These are phyloP conservation scores for Solenopsis invicta DNA, from an alignment of 1,140 invertebrate genomes.

Conservation along the genomic window DNA sequence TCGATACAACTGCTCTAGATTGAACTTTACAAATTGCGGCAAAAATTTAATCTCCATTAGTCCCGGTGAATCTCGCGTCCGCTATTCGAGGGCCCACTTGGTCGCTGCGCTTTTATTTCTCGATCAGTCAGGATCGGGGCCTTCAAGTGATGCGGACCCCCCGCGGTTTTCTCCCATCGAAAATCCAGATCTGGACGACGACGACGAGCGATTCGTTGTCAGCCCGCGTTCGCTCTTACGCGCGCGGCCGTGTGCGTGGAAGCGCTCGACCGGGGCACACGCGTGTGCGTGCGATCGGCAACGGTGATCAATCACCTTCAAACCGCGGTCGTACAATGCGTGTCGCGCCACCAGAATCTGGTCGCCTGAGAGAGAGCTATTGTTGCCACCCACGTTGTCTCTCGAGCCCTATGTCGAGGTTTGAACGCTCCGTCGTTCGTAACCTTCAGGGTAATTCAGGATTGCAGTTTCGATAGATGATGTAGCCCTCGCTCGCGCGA, in stretches of 20 bases:
- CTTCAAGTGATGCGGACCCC: conserved; percentile 59
- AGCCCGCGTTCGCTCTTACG: conserved; percentile 57
- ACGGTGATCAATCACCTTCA: conserved; percentile 79
- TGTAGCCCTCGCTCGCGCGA: conserved; percentile 21
- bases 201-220: conserved; percentile 72
- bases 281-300: conserved; percentile 73
- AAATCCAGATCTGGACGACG: conserved; percentile 73
- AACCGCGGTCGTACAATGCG: conserved; percentile 76
- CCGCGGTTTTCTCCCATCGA: conserved; percentile 70
- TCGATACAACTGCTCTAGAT: conserved; percentile 30
- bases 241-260: conserved; percentile 50
- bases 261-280: conserved; percentile 48
- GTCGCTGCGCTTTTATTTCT: conserved; percentile 45
- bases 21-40: conserved; percentile 8
- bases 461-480: conserved; percentile 54
- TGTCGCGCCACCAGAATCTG: conserved; percentile 79
- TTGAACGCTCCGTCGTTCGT: conserved; percentile 27
- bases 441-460: conserved; percentile 46
- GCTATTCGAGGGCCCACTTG: conserved; percentile 7
- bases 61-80: background rate
- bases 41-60: conserved; percentile 54
- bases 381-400: conserved; percentile 82
- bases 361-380: conserved; percentile 77
- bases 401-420: conserved; percentile 47
- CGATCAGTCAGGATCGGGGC: conserved; percentile 71